Evolutionary conservation across 1,140 invertebrate genomes (phyloP).

Genomic region (Camponotus vicinus): DNA sequence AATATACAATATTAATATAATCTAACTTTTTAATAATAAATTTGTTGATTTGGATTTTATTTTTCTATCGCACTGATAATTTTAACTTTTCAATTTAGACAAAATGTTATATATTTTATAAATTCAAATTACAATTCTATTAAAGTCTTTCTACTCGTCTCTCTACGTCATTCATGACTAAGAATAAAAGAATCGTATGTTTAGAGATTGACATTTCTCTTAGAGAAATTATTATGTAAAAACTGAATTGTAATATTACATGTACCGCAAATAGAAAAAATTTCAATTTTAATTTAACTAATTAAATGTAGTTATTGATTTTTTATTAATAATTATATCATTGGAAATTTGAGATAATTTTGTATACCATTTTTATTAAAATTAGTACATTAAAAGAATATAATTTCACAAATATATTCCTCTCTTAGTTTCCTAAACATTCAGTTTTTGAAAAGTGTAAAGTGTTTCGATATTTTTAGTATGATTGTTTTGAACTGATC

Average conservation of each 20-base stretch:
- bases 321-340: no score
- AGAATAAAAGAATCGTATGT: no score
- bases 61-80: not conserved
- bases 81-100: not conserved
- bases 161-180: no score
- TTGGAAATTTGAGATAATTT: no score
- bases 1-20: not conserved
- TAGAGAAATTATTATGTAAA: no score
- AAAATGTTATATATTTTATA: not conserved
- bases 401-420: not conserved
- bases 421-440: not conserved
- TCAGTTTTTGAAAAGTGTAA: not conserved
- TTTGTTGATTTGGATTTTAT: not conserved
- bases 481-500: not conserved
- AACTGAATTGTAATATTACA: no score
- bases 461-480: not conserved
- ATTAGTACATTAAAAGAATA: not conserved
- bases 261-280: no score
- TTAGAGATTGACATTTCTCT: no score
- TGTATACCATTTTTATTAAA: no score
- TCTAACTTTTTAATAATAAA: not conserved
- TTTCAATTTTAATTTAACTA: no score
- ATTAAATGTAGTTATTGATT: no score
- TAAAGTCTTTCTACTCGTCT: no score
- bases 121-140: not conserved